phyloP scores from a whole-genome alignment of 1,140 invertebrate genomes.

The Ridgeia piscesae region DNA sequence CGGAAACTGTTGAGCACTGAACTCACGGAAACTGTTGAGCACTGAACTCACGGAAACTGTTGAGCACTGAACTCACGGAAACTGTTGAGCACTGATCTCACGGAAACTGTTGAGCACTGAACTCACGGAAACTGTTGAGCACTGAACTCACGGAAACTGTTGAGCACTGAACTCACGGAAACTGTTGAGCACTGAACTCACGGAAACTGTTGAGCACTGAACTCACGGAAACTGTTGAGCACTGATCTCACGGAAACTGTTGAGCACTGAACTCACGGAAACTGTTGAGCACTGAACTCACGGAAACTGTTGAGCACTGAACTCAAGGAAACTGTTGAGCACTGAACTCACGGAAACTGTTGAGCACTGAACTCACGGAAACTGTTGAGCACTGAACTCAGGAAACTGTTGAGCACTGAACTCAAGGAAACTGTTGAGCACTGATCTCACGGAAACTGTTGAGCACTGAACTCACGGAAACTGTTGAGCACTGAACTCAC shows the following conservation, averaged over 20 bases:
- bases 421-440: not conserved
- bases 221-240: not conserved
- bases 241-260: too few relatives aligned
- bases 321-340: too few relatives aligned
- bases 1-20: not conserved
- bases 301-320: too few relatives aligned
- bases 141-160: too few relatives aligned
- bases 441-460: too few relatives aligned
- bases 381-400: too few relatives aligned
- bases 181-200: too few relatives aligned
- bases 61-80: not conserved
- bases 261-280: not conserved
- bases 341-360: not conserved
- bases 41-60: too few relatives aligned
- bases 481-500: too few relatives aligned
- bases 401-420: not conserved
- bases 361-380: not conserved
- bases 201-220: not conserved
- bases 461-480: not conserved
- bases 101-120: not conserved
- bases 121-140: not conserved
- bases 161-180: not conserved
- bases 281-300: not conserved
- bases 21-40: not conserved
- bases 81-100: too few relatives aligned